Evolutionary conservation across 2,888 invertebrate species (phyloP), one percentile per base, ranked within the genome.

Genomic region (Nephrocerus scutellatus): DNA sequence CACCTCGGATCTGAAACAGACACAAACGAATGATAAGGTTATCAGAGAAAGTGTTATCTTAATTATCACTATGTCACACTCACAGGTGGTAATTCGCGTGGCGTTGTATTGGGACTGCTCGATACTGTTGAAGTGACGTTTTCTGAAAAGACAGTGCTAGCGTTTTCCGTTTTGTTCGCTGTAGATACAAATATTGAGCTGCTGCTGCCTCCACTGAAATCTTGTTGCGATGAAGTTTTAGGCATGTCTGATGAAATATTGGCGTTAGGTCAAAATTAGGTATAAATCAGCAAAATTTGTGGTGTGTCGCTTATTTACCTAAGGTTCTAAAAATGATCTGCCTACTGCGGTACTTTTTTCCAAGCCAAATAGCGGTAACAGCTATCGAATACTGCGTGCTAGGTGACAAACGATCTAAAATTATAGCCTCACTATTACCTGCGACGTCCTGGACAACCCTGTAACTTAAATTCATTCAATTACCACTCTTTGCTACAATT

Each of bases 401-500:
- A 15, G 90, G 84, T 62, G 82, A 78, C 48, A 89, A 72, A 30
- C 84, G 83, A 62, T 80, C 84, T 62, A 89, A 71, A 50, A 85
- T 84, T 54, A 88, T 84, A 48, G 86, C 86, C 66, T 86, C 87
- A 47, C 85, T 85, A 72, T 86, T 88, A 53, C 88, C 87, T 55
- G 88, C 88, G 67, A 88, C 87, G 69, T 86, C 82, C 75, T 84
- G 76, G 72, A 88, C 87, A 77, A 88, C 86, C 80, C 88, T 88
- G 86, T 86, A 88, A 87, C 88, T 88, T 85, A 82, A 70, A 69
- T 68, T 75, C 72, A 75, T 75, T 77, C 75, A 76, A 75, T 69
- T 69, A 69, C 62, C 62, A 66, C 63, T 63, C 66, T 61, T 60
- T 63, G 62, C 56, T 55, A n/a, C n/a, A n/a, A n/a, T n/a, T n/a